These are phyloP conservation scores for Maccullochella peelii DNA, from an alignment of 2,113 vertebrate species.

Conservation along the genomic window DNA sequence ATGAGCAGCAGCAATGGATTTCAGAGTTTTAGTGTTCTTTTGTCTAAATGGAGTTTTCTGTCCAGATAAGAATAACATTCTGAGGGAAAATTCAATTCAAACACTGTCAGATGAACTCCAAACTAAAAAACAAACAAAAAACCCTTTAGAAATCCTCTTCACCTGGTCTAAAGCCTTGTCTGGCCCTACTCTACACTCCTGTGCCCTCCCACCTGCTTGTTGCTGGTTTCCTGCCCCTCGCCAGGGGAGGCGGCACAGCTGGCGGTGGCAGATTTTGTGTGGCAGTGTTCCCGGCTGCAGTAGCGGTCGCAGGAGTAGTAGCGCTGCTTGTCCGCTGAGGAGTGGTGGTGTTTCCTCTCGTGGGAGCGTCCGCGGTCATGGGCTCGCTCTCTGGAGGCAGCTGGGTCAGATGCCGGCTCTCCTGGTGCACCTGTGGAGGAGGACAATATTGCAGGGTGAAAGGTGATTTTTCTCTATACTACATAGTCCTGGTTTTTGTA, in stretches of 20 bases:
- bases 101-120: not conserved
- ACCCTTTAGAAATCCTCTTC: not conserved
- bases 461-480: not conserved
- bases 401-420: slow-evolving; percentile 68
- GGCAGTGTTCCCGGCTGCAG: slow-evolving; percentile 90
- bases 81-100: not conserved
- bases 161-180: not conserved
- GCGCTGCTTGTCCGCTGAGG: slow-evolving; percentile 92
- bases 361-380: slow-evolving; percentile 93
- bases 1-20: not conserved
- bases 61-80: not conserved
- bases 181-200: not conserved
- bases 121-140: not conserved
- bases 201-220: slow-evolving; percentile 89
- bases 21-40: not conserved
- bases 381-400: slow-evolving; percentile 79
- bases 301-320: slow-evolving; percentile 98
- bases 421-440: slow-evolving; percentile 58
- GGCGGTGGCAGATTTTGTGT: slow-evolving; percentile 86
- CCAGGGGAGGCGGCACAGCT: slow-evolving; percentile 91
- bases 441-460: not conserved
- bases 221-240: slow-evolving; percentile 85
- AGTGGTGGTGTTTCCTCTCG: slow-evolving; percentile 92
- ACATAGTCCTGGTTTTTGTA: not conserved
- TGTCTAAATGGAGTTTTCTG: not conserved